Base-by-base conservation (phyloP, 2,888 invertebrate species). In the Julus scanicus region DNA sequence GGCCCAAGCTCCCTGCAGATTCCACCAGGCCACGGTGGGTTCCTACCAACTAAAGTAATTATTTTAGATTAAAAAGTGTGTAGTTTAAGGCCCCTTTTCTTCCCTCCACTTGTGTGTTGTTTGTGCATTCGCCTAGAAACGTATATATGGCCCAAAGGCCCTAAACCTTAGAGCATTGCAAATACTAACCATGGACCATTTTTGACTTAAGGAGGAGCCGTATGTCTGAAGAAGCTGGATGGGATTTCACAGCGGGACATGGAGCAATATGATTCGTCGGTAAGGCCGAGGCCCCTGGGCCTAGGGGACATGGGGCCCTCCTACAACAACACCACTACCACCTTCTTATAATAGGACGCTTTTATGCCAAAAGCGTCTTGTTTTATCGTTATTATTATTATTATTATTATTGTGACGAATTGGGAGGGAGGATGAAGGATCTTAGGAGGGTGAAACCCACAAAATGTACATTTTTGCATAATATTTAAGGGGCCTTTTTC, bases 1-100 rank as follows among this genome's bases (percentile, higher is more conserved):
- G 40, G 39, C 11, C 39, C 84, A 4, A 44, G 11, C 84, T 40
- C 39, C 37, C 63, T 91, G 92, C 89, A 90, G 91, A 29, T 87
- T 40, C 87, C 49, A 87, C 39, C 37, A n/a, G 29, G 57, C 15
- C 63, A 53, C 57, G 84, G 84, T 40, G 86, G 44, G 49, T 44
- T 86, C 40, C 29, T 86, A 86, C 86, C 86, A 48, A 3, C 17
- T n/a, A 86, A 86, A 49, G 48, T 86, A 49, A 86, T 48, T 44
- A 84, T 63, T 63, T 63, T 53, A 44, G 44, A 44, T 44, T 5
- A 44, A 44, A 44, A 44, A 44, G 6, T 44, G 44, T 44, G 3
- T 44, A 44, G 44, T 44, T 44, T 44, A 44, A n/a, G n/a, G n/a
- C n/a, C n/a, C n/a, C n/a, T n/a, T n/a, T n/a, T n/a, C n/a, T n/a